Percentiles rank a stretch among this genome's conserved stretches.
phyloP scores from a whole-genome alignment of 2,888 invertebrate species.

The Sialis lutaria region DNA sequence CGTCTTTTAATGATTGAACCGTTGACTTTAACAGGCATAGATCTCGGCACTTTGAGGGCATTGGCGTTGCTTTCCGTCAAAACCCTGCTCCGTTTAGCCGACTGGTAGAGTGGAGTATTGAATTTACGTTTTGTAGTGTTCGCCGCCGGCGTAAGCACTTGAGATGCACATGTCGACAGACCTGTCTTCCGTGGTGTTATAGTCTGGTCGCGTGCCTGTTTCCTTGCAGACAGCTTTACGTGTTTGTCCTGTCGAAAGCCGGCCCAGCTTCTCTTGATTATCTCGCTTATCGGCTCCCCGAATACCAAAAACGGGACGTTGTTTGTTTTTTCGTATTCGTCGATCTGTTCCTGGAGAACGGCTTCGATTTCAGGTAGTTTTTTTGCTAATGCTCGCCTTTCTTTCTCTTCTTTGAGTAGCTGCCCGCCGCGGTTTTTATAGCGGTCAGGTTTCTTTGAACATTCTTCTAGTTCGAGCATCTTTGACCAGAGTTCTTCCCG shows the following conservation, averaged over 20 bases:
- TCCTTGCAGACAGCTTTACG: conserved; percentile 33
- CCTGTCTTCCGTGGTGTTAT: conserved; percentile 10
- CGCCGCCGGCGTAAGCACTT: not conserved
- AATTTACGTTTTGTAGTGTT: not conserved
- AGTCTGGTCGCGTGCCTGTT: conserved; percentile 21
- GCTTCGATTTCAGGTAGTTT: conserved; percentile 58
- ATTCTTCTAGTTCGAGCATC: conserved; percentile 56
- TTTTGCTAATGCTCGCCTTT: conserved; percentile 56
- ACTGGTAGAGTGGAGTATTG: not conserved
- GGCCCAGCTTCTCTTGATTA: conserved; percentile 43
- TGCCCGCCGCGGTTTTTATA: conserved; percentile 80
- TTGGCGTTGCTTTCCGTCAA: not conserved
- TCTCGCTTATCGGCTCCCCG: conserved; percentile 41
- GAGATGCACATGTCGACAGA: not conserved
- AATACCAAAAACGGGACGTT: conserved; percentile 39
- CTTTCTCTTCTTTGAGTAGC: conserved; percentile 69
- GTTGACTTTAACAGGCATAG: not conserved
- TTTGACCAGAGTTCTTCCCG: conserved; percentile 56
- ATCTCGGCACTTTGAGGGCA: not conserved
- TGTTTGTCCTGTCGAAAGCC: conserved; percentile 37
- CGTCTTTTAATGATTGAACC: not conserved
- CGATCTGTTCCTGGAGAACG: conserved; percentile 36
- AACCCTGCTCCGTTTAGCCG: not conserved
- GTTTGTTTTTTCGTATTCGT: conserved; percentile 32
- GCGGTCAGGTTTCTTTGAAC: conserved; percentile 62